Evolutionary conservation across 2,797 vertebrate genomes (phyloP), one percentile per base, ranked within the genome.

Genomic region (Hemitrygon akajei): DNA sequence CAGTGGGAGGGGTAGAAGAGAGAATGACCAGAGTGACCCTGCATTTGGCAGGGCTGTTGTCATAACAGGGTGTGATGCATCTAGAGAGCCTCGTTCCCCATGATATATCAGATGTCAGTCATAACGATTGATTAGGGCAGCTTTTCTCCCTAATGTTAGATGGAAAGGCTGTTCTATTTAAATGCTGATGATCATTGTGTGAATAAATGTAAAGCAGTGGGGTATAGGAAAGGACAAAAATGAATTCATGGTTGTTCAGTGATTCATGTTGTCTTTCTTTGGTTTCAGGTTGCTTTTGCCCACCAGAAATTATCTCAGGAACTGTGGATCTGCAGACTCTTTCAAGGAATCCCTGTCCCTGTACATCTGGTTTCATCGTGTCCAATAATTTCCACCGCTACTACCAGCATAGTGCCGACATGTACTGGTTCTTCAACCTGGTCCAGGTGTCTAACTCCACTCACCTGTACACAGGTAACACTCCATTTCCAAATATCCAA

Each of bases 341-440:
- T 34, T 87, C 84, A 18, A 60, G 84, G 30, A 63, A n/a, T 34
- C 84, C 84, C 84, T 87, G 84, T 7, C 84, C 60, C 0, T 87
- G 84, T 66, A 30, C 66, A n/a, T 87, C 84, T 63, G 84, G 84
- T 14, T 87, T 66, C 34, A 87, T 87, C 14, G 16, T 66, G 60
- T 87, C 84, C 84, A 87, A 66, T 66, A 20, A 87, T 58, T 87
- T 87, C 84, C 58, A 58, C 1, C 66, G 84, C 63, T 4, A 63
- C 58, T 87, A 87, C 60, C 60, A 66, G 84, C 66, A 87, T 30
- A 34, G 84, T 20, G 84, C 84, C 34, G 84, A 87, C 60, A 87
- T 87, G 84, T 87, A 87, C 60, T 87, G 84, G 84, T 87, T 87
- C 84, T 87, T 87, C 84, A 87, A 87, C 84, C 16, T 87, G 84